Percentiles rank a stretch among this genome's conserved stretches.
Evolutionary conservation across 2,113 vertebrate species (phyloP).

Genomic region (Dipodomys merriami): DNA sequence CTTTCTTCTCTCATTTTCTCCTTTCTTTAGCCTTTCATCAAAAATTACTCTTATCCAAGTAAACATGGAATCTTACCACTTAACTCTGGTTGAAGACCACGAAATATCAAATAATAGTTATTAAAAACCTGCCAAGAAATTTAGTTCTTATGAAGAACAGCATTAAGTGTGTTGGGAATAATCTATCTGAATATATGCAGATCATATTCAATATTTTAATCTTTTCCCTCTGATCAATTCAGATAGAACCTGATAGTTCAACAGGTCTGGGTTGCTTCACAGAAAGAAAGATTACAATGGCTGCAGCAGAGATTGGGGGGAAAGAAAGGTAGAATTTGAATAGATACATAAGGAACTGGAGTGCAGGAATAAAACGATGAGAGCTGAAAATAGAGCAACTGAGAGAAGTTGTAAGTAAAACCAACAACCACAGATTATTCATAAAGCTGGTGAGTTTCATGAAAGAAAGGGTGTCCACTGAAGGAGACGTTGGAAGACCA

Average conservation of each 20-base stretch:
- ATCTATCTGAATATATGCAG: background rate
- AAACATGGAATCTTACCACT: background rate
- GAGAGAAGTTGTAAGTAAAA: background rate
- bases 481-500: background rate
- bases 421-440: background rate
- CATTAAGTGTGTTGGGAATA: background rate
- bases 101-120: background rate
- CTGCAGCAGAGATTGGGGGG: background rate
- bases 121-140: background rate
- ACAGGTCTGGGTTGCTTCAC: background rate
- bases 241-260: too few relatives aligned
- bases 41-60: background rate
- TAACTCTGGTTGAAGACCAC: conserved; percentile 16
- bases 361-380: background rate
- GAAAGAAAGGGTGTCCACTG: background rate
- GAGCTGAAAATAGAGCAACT: background rate
- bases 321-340: background rate
- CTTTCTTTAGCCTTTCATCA: too few relatives aligned
- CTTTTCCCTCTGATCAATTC: background rate
- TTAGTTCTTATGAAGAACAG: background rate
- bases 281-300: background rate
- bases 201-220: background rate
- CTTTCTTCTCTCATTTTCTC: background rate
- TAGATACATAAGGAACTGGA: background rate
- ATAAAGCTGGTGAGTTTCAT: background rate